Percentiles rank a stretch among this genome's conserved stretches.
Evolutionary conservation across 2,888 invertebrate genomes (phyloP).

Genomic region (Phaedon cochleariae): DNA sequence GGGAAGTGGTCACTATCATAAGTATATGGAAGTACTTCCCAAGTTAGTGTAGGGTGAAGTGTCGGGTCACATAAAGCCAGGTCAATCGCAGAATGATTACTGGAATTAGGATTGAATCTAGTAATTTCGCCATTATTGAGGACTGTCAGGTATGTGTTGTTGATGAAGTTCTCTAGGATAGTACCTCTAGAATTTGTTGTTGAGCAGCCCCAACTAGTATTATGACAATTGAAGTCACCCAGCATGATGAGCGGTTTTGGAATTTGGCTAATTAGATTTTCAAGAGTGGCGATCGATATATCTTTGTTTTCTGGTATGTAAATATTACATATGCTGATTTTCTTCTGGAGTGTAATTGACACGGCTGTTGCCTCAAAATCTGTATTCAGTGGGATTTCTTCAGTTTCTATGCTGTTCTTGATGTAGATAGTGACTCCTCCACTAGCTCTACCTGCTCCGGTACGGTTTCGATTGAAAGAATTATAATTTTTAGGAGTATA

Average conservation of each 20-base stretch:
- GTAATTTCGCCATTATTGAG: constrained; percentile 1
- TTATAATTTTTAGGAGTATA: constrained; percentile 17
- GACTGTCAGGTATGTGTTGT: background rate
- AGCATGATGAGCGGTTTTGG: constrained; percentile 41
- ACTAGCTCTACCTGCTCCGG: constrained; percentile 10
- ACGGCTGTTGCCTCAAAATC: constrained; percentile 32
- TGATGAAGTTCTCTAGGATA: constrained; percentile 1
- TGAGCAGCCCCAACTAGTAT: background rate
- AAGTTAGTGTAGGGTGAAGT: background rate
- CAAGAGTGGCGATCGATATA: constrained; percentile 17
- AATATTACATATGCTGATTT: constrained; percentile 33
- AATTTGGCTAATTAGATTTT: constrained; percentile 35
- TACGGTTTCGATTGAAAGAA: constrained; percentile 22
- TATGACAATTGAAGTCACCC: constrained; percentile 41
- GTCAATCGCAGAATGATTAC: constrained; percentile 5
- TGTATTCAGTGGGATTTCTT: constrained; percentile 22
- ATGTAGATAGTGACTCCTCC: constrained; percentile 29
- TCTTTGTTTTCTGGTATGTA: constrained; percentile 19
- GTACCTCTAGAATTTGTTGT: background rate
- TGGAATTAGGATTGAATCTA: background rate
- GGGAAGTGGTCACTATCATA: constrained; percentile 10
- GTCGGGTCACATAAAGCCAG: background rate
- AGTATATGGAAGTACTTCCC: background rate
- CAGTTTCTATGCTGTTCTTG: background rate
- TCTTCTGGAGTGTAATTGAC: constrained; percentile 21